Conservation (phyloP, 2,888 invertebrate species). For the Eudasyphora cyanicolor region DNA sequence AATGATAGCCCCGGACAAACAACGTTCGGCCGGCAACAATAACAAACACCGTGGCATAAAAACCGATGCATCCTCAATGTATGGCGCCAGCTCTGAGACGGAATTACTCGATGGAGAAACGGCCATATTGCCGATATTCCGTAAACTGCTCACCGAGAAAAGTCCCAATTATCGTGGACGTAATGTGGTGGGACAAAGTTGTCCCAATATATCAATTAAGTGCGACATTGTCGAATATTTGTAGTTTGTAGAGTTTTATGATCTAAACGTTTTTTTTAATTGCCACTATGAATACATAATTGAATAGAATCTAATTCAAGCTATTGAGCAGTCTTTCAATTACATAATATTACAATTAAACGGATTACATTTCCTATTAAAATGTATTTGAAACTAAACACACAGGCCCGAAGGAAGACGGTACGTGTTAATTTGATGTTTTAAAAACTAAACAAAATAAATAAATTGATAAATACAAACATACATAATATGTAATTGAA, state of each 20-base stretch:
- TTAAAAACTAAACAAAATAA: slow-evolving; percentile 38
- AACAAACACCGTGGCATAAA: slow-evolving; percentile 70
- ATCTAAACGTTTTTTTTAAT: slow-evolving; percentile 1
- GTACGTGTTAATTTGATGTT: slow-evolving; percentile 37
- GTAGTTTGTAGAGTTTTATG: slow-evolving; percentile 79
- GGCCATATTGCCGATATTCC: slow-evolving; percentile 94
- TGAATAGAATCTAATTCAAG: slow-evolving; percentile 52
- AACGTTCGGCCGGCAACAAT: slow-evolving; percentile 68
- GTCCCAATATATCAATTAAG: slow-evolving; percentile 96
- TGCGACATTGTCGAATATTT: slow-evolving; percentile 97
- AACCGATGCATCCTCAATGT: slow-evolving; percentile 81
- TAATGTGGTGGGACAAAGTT: slow-evolving; percentile 86
- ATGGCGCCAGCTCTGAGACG: slow-evolving; percentile 90
- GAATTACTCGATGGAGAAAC: slow-evolving; percentile 88
- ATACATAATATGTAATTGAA: too few species aligned
- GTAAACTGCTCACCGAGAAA: slow-evolving; percentile 92
- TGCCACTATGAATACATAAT: slow-evolving; percentile 11
- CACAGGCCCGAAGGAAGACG: too few species aligned
- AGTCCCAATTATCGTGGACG: slow-evolving; percentile 84
- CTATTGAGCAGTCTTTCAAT: slow-evolving; percentile 19
- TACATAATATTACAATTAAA: slow-evolving; percentile 24
- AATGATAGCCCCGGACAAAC: slow-evolving; percentile 82
- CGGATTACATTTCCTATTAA: slow-evolving; percentile 24
- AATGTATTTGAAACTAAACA: slow-evolving; percentile 13
- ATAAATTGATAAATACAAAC: slow-evolving; percentile 17